A percentile compares a stretch with the other conserved stretches of the same genome.
Evolutionary conservation across 2,797 vertebrate species (phyloP).

Genomic region (Momotus momota): DNA sequence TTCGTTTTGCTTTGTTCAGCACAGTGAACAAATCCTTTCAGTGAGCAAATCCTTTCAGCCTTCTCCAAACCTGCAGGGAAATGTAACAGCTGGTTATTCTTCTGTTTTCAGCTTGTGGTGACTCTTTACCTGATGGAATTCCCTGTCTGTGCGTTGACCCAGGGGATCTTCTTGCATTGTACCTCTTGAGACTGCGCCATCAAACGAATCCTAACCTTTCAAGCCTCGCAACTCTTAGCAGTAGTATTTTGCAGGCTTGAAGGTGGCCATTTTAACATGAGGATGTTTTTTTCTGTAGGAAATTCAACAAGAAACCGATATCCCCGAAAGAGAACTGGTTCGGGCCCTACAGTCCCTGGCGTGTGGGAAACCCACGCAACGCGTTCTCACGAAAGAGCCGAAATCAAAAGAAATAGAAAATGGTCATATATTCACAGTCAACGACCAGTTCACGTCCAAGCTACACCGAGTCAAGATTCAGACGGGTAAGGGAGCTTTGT

Average conservation of each 20-base stretch:
- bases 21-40: background rate
- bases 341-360: constrained; percentile 90
- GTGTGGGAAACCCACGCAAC: constrained; percentile 96
- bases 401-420: constrained; percentile 99
- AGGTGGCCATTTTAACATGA: background rate
- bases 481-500: constrained; percentile 77
- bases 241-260: background rate
- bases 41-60: background rate
- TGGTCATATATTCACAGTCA: constrained; percentile 98
- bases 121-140: background rate
- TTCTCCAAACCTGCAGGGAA: background rate
- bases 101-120: background rate
- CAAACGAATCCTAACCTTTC: background rate
- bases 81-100: background rate
- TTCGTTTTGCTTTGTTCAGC: background rate
- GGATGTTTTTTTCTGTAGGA: constrained; percentile 81
- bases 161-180: background rate
- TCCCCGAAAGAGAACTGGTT: constrained; percentile 94
- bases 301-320: constrained; percentile 98
- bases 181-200: background rate
- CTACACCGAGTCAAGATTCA: constrained; percentile 95
- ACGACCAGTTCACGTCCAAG: constrained; percentile 99
- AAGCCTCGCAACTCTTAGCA: background rate
- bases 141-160: background rate
- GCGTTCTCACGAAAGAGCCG: constrained; percentile 97